Evolutionary conservation across 2,797 vertebrate genomes (phyloP), one percentile per base, ranked within the genome.

Genomic region (Amblyraja radiata): DNA sequence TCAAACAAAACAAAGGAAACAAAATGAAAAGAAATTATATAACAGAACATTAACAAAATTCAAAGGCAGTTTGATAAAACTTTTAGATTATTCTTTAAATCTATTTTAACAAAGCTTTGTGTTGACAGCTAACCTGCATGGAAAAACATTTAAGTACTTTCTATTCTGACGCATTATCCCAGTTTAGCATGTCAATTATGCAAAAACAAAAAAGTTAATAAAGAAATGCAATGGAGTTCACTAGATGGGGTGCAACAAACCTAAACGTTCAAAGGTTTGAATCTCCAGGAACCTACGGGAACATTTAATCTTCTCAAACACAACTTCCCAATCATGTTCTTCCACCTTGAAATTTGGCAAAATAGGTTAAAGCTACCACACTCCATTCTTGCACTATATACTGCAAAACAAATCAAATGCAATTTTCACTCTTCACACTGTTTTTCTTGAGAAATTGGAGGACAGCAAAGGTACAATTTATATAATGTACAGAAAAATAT

Each of bases 21-120:
- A 96, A 97, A 97, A 96, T 96, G 96, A 96, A 97, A 97, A 94
- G 96, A 97, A 96, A 96, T 97, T 96, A 96, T 97, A 97, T 96
- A 96, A 96, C 95, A 96, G 95, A 97, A 96, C 96, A 97, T 96
- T 95, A 96, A 96, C 96, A 96, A 97, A 39, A 95, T 95, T 97
- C 97, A 97, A 98, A 98, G 97, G 97, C 97, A 97, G 96, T 97
- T 95, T 95, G 97, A 95, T 97, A 96, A 96, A 97, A 97, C 97
- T 95, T 96, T 94, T 95, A 97, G 95, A 97, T 97, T 96, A 97
- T 96, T 97, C 95, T 95, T 96, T 95, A 96, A 95, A 96, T 97
- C 97, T 97, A 97, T 96, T 94, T 94, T 96, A 96, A 96, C 95
- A 96, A 96, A 96, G 94, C 96, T 46, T 93, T 95, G 94, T 95